Conservation (phyloP, 1,140 invertebrate species). For the Ostrea denselamellosa region DNA sequence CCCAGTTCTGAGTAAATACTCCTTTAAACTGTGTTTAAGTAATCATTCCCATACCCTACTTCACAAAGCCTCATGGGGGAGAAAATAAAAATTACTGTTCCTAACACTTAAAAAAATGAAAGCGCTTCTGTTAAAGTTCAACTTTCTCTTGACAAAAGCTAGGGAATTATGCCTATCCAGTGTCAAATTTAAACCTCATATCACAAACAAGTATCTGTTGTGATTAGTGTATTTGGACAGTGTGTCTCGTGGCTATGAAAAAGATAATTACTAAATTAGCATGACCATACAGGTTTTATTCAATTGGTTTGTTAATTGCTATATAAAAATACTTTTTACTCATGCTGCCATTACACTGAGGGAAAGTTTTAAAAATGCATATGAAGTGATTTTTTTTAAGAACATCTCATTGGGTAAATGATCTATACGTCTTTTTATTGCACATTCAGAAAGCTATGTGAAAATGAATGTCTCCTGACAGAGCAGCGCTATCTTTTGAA, state of each 20-base stretch:
- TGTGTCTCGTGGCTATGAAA: neutral
- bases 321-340: too few species aligned
- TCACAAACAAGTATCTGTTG: neutral
- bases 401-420: too few species aligned
- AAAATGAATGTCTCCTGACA: too few species aligned
- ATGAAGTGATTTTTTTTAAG: too few species aligned
- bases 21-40: neutral
- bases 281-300: neutral
- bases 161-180: neutral
- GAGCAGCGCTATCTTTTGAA: too few species aligned
- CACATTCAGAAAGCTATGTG: too few species aligned
- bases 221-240: neutral
- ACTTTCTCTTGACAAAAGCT: slow-evolving; percentile 9
- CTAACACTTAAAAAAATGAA: neutral
- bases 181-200: neutral
- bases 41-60: too few species aligned
- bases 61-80: neutral
- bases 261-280: neutral
- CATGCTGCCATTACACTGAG: too few species aligned
- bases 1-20: neutral
- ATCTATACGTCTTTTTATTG: too few species aligned
- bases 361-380: too few species aligned
- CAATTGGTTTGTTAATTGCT: neutral
- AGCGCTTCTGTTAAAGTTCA: neutral
- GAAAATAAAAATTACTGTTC: neutral